Conservation (phyloP, 2,888 invertebrate species). For the Toxonevra muliebris region DNA sequence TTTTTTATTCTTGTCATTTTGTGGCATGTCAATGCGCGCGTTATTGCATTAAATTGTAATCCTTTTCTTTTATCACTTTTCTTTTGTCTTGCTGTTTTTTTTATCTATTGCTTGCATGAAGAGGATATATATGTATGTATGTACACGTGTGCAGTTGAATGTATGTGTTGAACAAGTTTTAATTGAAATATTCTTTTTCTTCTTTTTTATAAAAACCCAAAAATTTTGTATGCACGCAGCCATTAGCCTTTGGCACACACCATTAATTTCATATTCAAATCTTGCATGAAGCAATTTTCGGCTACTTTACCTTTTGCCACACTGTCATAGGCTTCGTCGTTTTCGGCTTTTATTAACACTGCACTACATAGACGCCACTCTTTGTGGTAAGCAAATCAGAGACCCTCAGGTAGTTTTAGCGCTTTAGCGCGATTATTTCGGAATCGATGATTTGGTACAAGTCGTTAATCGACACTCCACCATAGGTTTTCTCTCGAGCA, state of each 20-base stretch:
- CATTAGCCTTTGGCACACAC: constrained; percentile 47
- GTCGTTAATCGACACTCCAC: too few relatives aligned
- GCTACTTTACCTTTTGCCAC: constrained; percentile 1
- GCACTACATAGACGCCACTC: too few relatives aligned
- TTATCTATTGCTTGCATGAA: neutral
- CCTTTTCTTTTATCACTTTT: constrained; percentile 38
- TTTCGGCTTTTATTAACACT: neutral
- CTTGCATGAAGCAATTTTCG: constrained; percentile 25
- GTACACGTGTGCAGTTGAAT: neutral
- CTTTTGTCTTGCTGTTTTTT: neutral
- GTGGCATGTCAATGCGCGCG: constrained; percentile 38
- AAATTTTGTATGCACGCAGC: constrained; percentile 26
- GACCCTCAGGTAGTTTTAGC: too few relatives aligned
- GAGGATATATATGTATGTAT: neutral
- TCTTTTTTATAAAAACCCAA: constrained; percentile 3
- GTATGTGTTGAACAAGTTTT: neutral
- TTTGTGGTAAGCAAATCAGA: too few relatives aligned
- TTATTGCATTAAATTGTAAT: constrained; percentile 58
- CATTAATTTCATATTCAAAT: constrained; percentile 49
- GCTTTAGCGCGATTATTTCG: too few relatives aligned
- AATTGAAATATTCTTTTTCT: constrained; percentile 10
- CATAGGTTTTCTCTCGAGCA: too few relatives aligned
- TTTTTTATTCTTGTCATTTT: neutral
- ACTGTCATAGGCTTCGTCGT: neutral
- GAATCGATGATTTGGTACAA: too few relatives aligned